These are phyloP conservation scores for Leptodactylus fuscus DNA, from an alignment of 2,113 vertebrate genomes.

Conservation along the genomic window DNA sequence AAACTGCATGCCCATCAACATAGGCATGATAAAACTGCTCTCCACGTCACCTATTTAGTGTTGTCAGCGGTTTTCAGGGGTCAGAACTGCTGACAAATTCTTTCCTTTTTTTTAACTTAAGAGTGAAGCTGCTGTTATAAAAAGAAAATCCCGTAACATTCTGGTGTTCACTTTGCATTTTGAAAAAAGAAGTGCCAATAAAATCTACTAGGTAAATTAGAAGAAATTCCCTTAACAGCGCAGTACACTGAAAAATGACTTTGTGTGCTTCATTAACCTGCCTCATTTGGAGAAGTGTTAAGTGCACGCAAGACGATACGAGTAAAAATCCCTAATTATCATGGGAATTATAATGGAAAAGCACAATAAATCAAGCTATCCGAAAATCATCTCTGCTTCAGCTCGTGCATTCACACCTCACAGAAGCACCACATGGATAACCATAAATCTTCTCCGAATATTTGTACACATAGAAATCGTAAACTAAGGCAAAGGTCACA, in stretches of 20 bases:
- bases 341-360: conserved; percentile 23
- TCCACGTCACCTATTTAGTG: too few species aligned
- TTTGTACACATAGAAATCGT: neutral
- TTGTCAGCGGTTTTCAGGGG: too few species aligned
- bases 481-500: too few species aligned
- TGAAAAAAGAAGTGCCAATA: neutral
- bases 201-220: conserved; percentile 1
- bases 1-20: too few species aligned
- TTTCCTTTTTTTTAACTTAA: too few species aligned
- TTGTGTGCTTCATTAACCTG: conserved; percentile 31
- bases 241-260: conserved; percentile 9
- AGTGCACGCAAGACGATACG: neutral
- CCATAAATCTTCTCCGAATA: neutral
- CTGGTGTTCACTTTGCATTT: neutral
- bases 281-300: neutral
- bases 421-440: neutral
- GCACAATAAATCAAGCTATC: conserved; percentile 5
- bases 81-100: too few species aligned
- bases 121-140: too few species aligned
- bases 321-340: conserved; percentile 15
- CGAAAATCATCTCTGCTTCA: neutral
- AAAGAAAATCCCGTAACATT: too few species aligned
- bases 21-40: too few species aligned
- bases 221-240: conserved; percentile 1
- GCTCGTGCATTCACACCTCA: neutral